Evolutionary conservation across 92 coral and sea anemone genomes (phyloP).

Genomic region (Epizoanthus stellaris): DNA sequence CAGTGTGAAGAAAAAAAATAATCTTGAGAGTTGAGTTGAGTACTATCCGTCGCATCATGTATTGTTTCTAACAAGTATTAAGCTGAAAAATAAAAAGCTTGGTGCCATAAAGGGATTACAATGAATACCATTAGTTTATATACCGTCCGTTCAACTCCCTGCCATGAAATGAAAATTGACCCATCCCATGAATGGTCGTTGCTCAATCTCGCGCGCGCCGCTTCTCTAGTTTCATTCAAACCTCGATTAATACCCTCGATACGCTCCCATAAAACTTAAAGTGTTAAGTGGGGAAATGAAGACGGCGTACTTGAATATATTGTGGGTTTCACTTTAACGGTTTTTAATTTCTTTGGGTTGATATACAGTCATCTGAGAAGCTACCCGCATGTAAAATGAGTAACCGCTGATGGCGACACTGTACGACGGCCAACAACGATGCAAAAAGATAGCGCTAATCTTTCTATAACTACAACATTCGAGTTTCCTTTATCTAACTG

Average conservation of each 20-base stretch:
- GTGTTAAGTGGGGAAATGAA: conserved; percentile 55
- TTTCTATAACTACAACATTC: conserved; percentile 47
- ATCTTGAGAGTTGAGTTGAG: background rate
- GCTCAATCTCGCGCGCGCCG: conserved; percentile 21
- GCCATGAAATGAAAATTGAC: conserved; percentile 15
- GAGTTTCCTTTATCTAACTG: conserved; percentile 40
- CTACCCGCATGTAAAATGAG: conserved; percentile 88
- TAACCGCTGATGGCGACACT: conserved; percentile 60
- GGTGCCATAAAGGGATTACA: background rate
- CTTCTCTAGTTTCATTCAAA: conserved; percentile 34
- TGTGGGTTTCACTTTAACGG: conserved; percentile 81
- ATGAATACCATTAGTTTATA: background rate
- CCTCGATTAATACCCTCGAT: background rate
- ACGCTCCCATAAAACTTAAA: conserved; percentile 14
- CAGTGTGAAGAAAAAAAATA: background rate
- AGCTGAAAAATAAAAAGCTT: background rate
- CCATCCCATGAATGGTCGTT: background rate
- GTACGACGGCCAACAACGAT: conserved; percentile 34
- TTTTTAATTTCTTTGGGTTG: conserved; percentile 91
- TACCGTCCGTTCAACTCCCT: background rate
- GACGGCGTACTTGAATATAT: conserved; percentile 62
- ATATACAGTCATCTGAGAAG: conserved; percentile 94
- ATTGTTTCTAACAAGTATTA: background rate
- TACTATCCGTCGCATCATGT: background rate
- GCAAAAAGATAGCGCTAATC: conserved; percentile 57